phyloP scores from a whole-genome alignment of 2,797 vertebrate genomes.

The Lagodon rhomboides region DNA sequence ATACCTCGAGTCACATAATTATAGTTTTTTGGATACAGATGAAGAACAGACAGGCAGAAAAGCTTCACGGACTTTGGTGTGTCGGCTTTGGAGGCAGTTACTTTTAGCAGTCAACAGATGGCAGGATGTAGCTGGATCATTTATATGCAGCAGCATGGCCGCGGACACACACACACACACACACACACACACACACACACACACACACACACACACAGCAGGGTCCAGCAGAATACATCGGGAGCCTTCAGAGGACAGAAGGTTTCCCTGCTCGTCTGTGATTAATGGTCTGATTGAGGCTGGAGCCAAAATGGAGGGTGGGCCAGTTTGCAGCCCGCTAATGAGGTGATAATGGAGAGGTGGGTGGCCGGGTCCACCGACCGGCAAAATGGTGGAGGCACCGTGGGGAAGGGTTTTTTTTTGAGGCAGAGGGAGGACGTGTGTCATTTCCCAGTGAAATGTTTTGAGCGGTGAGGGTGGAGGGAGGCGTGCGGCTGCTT shows the following conservation, averaged over 20 bases:
- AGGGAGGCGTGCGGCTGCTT: slow-evolving; percentile 5
- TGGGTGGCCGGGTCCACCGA: slow-evolving; percentile 63
- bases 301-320: slow-evolving; percentile 74
- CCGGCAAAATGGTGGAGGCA: slow-evolving; percentile 50
- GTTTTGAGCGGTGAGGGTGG: slow-evolving; percentile 26
- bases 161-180: slow-evolving; percentile 22
- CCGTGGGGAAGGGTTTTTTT: slow-evolving; percentile 14
- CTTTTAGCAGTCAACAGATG: slow-evolving; percentile 82
- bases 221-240: slow-evolving; percentile 59
- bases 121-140: slow-evolving; percentile 80
- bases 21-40: slow-evolving; percentile 19
- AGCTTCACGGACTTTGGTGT: slow-evolving; percentile 14
- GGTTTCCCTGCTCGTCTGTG: slow-evolving; percentile 73
- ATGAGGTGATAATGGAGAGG: slow-evolving; percentile 82
- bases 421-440: slow-evolving; percentile 11
- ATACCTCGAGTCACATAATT: slow-evolving; percentile 28
- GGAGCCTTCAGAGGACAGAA: slow-evolving; percentile 75
- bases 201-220: slow-evolving; percentile 36
- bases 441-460: slow-evolving; percentile 25
- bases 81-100: slow-evolving; percentile 62
- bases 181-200: slow-evolving; percentile 26
- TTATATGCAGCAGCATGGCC: slow-evolving; percentile 67
- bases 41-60: slow-evolving; percentile 20
- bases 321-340: slow-evolving; percentile 73
- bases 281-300: slow-evolving; percentile 79